phyloP scores from a whole-genome alignment of 1,140 invertebrate species.

The Drosophila micromelanica region DNA sequence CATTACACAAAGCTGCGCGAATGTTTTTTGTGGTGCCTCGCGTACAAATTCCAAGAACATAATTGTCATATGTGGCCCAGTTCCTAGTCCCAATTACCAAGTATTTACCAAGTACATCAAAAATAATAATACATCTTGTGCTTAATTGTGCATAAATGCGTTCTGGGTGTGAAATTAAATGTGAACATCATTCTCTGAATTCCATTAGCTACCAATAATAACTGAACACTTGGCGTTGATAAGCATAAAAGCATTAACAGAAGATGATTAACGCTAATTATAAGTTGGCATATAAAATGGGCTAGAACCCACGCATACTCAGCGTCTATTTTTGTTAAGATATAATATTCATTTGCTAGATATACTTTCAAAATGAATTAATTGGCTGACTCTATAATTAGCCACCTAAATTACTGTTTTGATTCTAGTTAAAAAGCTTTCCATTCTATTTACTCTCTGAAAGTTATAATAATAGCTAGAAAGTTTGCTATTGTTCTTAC shows the following conservation, averaged over 20 bases:
- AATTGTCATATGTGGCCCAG: slow-evolving; percentile 68
- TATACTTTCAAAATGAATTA: too few relatives aligned
- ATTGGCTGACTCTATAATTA: too few relatives aligned
- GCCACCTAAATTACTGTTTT: too few relatives aligned
- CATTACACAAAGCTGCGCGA: slow-evolving; percentile 59
- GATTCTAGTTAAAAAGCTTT: not conserved
- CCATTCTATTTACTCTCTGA: not conserved
- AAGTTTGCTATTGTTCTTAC: too few relatives aligned
- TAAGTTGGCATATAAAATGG: not conserved
- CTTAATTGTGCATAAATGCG: slow-evolving; percentile 73
- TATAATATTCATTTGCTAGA: not conserved
- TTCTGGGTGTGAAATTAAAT: slow-evolving; percentile 28
- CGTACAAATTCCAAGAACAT: slow-evolving; percentile 60
- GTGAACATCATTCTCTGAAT: not conserved
- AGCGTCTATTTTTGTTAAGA: not conserved
- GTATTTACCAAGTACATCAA: slow-evolving; percentile 33
- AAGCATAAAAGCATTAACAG: not conserved
- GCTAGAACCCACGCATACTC: not conserved
- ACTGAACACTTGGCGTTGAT: not conserved
- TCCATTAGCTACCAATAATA: slow-evolving; percentile 10
- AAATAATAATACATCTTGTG: slow-evolving; percentile 67
- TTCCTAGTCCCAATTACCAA: slow-evolving; percentile 7
- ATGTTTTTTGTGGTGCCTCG: slow-evolving; percentile 26
- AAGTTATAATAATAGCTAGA: too few relatives aligned
- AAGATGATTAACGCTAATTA: not conserved